phyloP scores from a whole-genome alignment of 2,888 invertebrate species.

The Pterobdella sp. region DNA sequence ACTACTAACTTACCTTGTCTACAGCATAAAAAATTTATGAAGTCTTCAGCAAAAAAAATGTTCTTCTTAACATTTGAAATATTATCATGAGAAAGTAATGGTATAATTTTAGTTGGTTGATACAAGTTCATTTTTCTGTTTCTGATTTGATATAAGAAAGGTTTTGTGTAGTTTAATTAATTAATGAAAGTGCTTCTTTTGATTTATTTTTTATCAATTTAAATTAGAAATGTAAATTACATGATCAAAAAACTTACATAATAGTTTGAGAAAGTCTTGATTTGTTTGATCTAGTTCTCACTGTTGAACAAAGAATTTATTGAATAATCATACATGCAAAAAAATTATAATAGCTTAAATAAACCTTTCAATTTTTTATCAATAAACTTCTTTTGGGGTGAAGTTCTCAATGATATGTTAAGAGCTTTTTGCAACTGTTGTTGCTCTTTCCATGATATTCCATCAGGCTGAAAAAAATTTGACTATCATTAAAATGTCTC shows the following conservation, averaged over 20 bases:
- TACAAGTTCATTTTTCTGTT: background rate
- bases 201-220: too few species aligned
- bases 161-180: too few species aligned
- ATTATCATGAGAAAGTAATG: background rate
- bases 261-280: background rate
- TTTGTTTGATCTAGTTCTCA: background rate
- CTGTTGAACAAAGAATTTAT: background rate
- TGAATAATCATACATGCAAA: background rate
- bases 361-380: background rate
- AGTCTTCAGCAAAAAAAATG: slow-evolving; percentile 10
- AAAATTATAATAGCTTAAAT: background rate
- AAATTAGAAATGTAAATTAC: too few species aligned
- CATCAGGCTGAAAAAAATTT: slow-evolving; percentile 1
- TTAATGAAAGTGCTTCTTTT: too few species aligned
- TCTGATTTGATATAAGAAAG: too few species aligned
- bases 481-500: background rate
- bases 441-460: slow-evolving; percentile 8
- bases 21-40: background rate
- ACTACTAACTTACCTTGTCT: background rate
- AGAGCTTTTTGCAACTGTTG: background rate
- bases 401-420: background rate
- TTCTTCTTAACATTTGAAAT: background rate
- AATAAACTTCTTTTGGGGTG: background rate
- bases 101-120: background rate
- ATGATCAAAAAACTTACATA: background rate